Conservation (phyloP, 2,888 invertebrate genomes). For the Malthinus seriepunctatus region DNA sequence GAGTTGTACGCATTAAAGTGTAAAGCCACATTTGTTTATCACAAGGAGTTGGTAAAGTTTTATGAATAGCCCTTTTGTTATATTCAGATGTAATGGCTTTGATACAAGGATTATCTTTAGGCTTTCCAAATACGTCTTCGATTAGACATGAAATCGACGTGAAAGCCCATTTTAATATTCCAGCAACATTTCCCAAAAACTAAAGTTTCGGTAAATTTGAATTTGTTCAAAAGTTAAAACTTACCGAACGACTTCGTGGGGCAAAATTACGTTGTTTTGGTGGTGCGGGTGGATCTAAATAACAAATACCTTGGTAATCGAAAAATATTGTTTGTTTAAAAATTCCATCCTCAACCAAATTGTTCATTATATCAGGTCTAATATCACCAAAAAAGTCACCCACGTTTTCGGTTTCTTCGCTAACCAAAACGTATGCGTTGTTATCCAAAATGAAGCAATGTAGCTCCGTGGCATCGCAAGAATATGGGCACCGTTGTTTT, state of each 20-base stretch:
- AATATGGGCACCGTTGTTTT: constrained; percentile 48
- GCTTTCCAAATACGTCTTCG: constrained; percentile 33
- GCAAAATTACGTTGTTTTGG: constrained; percentile 30
- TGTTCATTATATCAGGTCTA: constrained; percentile 68
- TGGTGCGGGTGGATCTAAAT: constrained; percentile 57
- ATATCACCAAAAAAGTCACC: constrained; percentile 84
- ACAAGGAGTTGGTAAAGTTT: constrained; percentile 83
- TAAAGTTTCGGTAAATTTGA: constrained; percentile 25
- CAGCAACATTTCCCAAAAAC: constrained; percentile 48
- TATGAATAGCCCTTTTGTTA: constrained; percentile 70
- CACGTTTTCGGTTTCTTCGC: constrained; percentile 62
- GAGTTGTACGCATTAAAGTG: constrained; percentile 35
- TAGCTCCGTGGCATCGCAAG: constrained; percentile 66
- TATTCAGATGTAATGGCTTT: constrained; percentile 55
- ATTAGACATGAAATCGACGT: constrained; percentile 32
- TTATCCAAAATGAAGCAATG: constrained; percentile 88
- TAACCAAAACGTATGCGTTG: constrained; percentile 85
- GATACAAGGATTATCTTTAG: constrained; percentile 37
- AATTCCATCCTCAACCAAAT: constrained; percentile 72
- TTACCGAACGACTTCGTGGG: constrained; percentile 6
- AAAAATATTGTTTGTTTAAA: constrained; percentile 75
- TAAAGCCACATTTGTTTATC: constrained; percentile 67
- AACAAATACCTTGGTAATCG: constrained; percentile 90
- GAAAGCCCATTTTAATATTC: constrained; percentile 48
- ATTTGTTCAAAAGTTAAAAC: not conserved